Conservation (phyloP, 1,140 invertebrate species). For the Megalonaias nervosa region DNA sequence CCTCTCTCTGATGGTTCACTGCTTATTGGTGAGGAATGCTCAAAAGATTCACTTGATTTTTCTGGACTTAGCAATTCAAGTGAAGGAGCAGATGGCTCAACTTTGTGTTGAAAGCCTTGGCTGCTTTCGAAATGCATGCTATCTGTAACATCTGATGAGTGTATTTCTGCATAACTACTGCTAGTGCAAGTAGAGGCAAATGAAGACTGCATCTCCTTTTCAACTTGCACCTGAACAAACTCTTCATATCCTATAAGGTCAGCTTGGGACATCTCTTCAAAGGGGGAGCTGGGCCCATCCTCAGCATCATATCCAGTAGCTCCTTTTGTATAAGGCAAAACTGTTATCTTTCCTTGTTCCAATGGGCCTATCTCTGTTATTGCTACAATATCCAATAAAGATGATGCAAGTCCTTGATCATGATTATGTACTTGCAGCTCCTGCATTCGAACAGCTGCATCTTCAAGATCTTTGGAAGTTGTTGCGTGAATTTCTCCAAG, state of each 20-base stretch:
- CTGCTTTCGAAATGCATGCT: conserved; percentile 18
- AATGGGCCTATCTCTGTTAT: not conserved
- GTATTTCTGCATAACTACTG: conserved; percentile 47
- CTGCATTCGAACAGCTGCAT: conserved; percentile 46
- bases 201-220: conserved; percentile 34
- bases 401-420: too few relatives aligned
- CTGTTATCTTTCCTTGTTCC: not conserved
- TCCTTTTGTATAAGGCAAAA: not conserved
- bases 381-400: not conserved
- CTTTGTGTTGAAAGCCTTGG: not conserved
- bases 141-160: conserved; percentile 30
- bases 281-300: conserved; percentile 64
- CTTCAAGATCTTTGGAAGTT: conserved; percentile 46
- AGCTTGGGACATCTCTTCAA: conserved; percentile 69
- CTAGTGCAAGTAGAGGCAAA: conserved; percentile 35
- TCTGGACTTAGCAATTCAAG: conserved; percentile 33
- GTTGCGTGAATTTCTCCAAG: conserved; percentile 26
- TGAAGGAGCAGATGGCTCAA: conserved; percentile 38
- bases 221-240: conserved; percentile 36
- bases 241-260: conserved; percentile 63
- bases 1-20: conserved; percentile 62
- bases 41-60: conserved; percentile 49
- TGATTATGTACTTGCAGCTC: conserved; percentile 19
- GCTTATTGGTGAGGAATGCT: conserved; percentile 57
- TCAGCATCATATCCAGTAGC: conserved; percentile 41